Evolutionary conservation across 2,797 vertebrate species (phyloP), one percentile per base, ranked within the genome.

Genomic region (Fistularia tabacaria): DNA sequence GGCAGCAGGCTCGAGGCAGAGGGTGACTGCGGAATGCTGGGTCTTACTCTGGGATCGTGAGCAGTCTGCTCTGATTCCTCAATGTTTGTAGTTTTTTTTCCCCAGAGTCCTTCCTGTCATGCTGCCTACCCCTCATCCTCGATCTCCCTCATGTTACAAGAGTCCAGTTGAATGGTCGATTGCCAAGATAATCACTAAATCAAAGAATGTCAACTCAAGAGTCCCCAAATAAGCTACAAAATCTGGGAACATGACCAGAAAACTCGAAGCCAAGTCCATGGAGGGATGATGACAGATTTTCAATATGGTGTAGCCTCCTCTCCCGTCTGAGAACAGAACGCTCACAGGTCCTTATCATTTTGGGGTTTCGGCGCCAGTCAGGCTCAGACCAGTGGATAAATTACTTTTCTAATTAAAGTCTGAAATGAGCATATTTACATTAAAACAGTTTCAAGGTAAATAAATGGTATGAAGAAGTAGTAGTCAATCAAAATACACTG

Each of bases 11-110:
- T 62, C 41, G 25, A 75, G 62, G 50, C 64, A 0, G 54, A 69
- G 74, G 68, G 67, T 49, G 79, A 42, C 38, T 73, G 65, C 60
- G 85, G 85, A 86, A 88, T 90, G 82, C 62, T 37, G 71, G 87
- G 81, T 89, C 83, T 58, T 53, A 79, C 72, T 74, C 73, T 3
- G 62, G 10, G 73, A 79, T 78, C 82, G 67, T 10, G 64, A 80
- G 78, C 80, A 77, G 71, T 76, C 80, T 81, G 69, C 88, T 82
- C 60, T 77, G 70, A 81, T 86, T 88, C 87, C 88, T 87, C 89
- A 88, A 76, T 88, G 56, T 83, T 52, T 54, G 55, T 68, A 37
- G 50, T 64, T 52, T 39, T n/a, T n/a, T n/a, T n/a, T n/a, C n/a
- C n/a, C n/a, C n/a, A n/a, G n/a, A n/a, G n/a, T n/a, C n/a, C n/a